phyloP scores from a whole-genome alignment of 2,113 vertebrate genomes.

The Suricata suricatta region DNA sequence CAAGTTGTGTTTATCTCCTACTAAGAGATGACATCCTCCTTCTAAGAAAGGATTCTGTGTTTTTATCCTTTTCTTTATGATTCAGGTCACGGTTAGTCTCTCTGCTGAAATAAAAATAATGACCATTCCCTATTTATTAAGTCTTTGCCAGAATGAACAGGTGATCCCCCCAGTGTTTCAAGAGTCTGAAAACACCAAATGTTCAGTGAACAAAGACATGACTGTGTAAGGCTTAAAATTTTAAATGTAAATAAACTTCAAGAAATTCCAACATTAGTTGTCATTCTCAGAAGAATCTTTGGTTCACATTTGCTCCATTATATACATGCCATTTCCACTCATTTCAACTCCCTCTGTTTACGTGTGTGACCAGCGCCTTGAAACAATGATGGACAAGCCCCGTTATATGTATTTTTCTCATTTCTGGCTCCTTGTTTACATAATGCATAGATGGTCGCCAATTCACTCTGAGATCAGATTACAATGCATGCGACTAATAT shows the following conservation, averaged over 20 bases:
- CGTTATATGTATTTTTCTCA: accelerated
- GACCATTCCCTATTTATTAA: not conserved
- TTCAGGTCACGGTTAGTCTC: not conserved
- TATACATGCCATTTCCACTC: not conserved
- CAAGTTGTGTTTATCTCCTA: not conserved
- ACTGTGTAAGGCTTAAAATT: not conserved
- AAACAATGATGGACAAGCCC: not conserved
- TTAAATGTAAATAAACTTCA: not conserved
- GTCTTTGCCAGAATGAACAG: not conserved
- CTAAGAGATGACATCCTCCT: not conserved
- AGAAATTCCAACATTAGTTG: not conserved
- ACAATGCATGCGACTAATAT: not conserved
- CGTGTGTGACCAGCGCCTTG: accelerated
- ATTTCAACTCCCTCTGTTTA: not conserved
- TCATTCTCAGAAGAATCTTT: not conserved
- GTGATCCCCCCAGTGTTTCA: not conserved
- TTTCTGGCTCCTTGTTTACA: not conserved
- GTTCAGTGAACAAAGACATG: not conserved
- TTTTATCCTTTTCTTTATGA: not conserved
- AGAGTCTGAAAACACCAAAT: not conserved
- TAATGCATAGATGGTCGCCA: not conserved
- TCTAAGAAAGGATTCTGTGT: not conserved
- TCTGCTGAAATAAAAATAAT: slow-evolving; percentile 18
- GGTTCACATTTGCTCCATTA: not conserved
- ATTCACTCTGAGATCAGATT: not conserved